Percentiles rank a stretch among this genome's conserved stretches.
Evolutionary conservation across 2,888 invertebrate genomes (phyloP).

Genomic region (Stenoptilia bipunctidactyla): DNA sequence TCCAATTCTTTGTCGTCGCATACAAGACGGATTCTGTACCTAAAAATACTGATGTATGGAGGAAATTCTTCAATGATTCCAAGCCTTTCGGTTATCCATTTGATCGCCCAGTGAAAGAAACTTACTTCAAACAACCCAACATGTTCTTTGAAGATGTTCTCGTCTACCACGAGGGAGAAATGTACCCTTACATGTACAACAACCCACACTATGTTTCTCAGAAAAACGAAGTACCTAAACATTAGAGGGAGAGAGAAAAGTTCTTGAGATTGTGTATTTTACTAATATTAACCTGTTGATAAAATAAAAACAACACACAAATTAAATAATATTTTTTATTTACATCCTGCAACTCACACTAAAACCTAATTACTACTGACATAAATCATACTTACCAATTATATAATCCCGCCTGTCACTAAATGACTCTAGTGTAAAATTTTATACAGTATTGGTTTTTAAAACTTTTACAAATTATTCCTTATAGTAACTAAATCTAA

Average conservation of each 20-base stretch:
- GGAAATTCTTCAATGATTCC: constrained; percentile 34
- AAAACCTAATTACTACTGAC: no score
- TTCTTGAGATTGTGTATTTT: constrained; percentile 17
- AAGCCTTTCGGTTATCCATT: constrained; percentile 61
- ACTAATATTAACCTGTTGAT: constrained; percentile 33
- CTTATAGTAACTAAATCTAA: no score
- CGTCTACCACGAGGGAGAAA: constrained; percentile 39
- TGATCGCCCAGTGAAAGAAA: constrained; percentile 50
- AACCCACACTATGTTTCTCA: constrained; percentile 5
- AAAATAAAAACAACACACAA: no score
- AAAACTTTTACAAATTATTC: no score
- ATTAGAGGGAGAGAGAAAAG: constrained; percentile 1
- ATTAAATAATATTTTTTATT: no score
- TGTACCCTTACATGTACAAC: constrained; percentile 6
- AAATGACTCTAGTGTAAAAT: no score
- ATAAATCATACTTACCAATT: no score
- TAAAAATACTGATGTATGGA: constrained; percentile 19
- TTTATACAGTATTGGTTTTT: no score
- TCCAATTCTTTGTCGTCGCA: constrained; percentile 71
- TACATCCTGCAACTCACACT: no score
- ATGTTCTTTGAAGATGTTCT: constrained; percentile 66
- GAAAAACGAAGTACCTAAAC: constrained; percentile 11
- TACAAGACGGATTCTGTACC: constrained; percentile 31
- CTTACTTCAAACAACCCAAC: constrained; percentile 57
- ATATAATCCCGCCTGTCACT: no score